Base-by-base conservation (phyloP, 92 coral and sea anemone genomes). In the Nematostella vectensis region DNA sequence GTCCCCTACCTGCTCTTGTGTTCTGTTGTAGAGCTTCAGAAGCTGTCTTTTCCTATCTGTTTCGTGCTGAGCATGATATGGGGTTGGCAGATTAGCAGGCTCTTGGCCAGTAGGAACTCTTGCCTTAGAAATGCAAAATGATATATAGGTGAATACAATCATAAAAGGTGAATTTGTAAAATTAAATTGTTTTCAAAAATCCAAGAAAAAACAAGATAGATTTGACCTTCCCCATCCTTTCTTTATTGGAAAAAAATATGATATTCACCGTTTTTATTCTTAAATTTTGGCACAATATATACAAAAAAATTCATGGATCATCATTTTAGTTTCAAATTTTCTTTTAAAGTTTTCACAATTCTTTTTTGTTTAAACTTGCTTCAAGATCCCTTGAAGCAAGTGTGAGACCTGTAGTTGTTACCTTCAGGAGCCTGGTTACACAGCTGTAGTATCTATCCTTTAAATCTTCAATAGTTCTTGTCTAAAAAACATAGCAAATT, bases 371-470 rank as follows among this genome's bases (percentile, higher is more conserved):
- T n/a, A n/a, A n/a, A n/a, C n/a, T n/a, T n/a, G n/a, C n/a, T n/a
- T n/a, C n/a, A n/a, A n/a, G n/a, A n/a, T n/a, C n/a, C n/a, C n/a
- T n/a, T n/a, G n/a, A n/a, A n/a, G n/a, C n/a, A n/a, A n/a, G n/a
- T n/a, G n/a, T n/a, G n/a, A n/a, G n/a, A n/a, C n/a, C n/a, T n/a
- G n/a, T n/a, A n/a, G n/a, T n/a, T n/a, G n/a, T n/a, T 65, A 91
- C 98, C 96, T 91, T 91, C 11, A 91, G 67, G 20, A 91, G 62
- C 69, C 88, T 75, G 58, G 96, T 74, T 28, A 91, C 76, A 47
- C 96, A 86, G 59, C 87, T 66, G 55, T 91, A 91, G 51, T 86
- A 91, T 20, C 87, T 85, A 50, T 91, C 96, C 72, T 91, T 91
- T 18, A 91, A 62, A 48, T 91, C 95, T 57, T 91, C 98, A 58